Base-by-base conservation (phyloP, 2,113 vertebrate genomes). In the Petrocephalus microphthalmus region DNA sequence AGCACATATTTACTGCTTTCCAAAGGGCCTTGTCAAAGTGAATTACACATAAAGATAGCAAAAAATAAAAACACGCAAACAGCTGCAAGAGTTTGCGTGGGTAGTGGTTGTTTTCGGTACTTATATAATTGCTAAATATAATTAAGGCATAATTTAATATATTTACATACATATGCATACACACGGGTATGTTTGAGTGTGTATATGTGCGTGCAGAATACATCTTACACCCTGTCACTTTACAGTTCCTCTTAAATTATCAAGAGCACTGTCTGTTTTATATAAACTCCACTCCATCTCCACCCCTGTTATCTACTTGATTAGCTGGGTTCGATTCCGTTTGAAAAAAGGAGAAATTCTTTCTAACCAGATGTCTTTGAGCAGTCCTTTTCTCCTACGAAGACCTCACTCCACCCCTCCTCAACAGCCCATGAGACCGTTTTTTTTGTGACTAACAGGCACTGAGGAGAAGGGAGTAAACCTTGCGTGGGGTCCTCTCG, bases 111-210 rank as follows among this genome's bases (percentile, higher is more conserved):
- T 93, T 94, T 93, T 93, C 93, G 93, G 94, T 94, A 91, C 90
- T 93, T 91, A 93, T 92, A 96, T 96, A 95, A 96, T 95, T 96
- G 95, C 95, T 93, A 94, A 94, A 91, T 94, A 95, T 94, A 94
- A 94, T 92, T 93, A 95, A 90, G 93, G 94, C 93, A 95, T 92
- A 94, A 92, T 92, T 95, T 91, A 90, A 93, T 90, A 92, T 95
- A 95, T 95, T 60, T 95, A 96, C 94, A 95, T 92, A 93, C 91
- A 92, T 94, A 95, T 93, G 92, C 92, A 94, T 93, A 94, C 94
- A 95, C 94, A 93, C 92, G 88, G 87, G 84, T 87, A 91, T 94
- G 94, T 89, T 87, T 93, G 94, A 89, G 92, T 91, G 93, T 94
- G 94, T 94, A 94, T 92, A 94, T 94, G 94, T 94, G 94, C 92